These are phyloP conservation scores for Myxocyprinus asiaticus DNA, from an alignment of 2,113 vertebrate genomes.

Conservation along the genomic window DNA sequence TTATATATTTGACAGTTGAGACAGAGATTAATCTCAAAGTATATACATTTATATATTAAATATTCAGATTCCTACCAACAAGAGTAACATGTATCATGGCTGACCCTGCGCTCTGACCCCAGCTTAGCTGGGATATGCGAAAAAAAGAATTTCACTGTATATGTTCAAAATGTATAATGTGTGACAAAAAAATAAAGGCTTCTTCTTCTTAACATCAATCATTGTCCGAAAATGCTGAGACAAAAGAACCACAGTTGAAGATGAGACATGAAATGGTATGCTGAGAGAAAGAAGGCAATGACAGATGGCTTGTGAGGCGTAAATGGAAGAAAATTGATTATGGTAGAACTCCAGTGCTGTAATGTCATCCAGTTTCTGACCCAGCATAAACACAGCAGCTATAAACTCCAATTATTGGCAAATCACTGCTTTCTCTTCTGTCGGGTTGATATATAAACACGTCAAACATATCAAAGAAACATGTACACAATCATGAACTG, in stretches of 20 bases:
- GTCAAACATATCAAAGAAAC: neutral
- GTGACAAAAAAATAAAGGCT: no score
- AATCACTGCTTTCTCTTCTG: conserved; percentile 27
- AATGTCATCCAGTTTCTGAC: conserved; percentile 31
- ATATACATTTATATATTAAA: neutral
- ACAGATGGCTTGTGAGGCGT: conserved; percentile 32
- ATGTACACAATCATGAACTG: conserved; percentile 1
- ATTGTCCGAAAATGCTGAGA: neutral
- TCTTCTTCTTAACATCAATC: no score
- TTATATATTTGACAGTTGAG: no score
- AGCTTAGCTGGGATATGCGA: no score
- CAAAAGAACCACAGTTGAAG: neutral
- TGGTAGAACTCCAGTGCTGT: conserved; percentile 17
- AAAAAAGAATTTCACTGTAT: no score
- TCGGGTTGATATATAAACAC: conserved; percentile 19
- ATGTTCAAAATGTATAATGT: no score
- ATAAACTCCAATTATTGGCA: conserved; percentile 3
- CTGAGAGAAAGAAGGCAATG: conserved; percentile 12
- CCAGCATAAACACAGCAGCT: conserved; percentile 27
- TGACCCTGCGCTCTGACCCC: no score
- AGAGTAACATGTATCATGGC: neutral
- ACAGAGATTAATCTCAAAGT: no score
- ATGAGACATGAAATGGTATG: neutral
- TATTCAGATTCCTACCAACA: conserved; percentile 5
- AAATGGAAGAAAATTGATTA: conserved; percentile 42